Percentiles rank a stretch among this genome's conserved stretches.
Conservation (phyloP, 2,113 vertebrate species). For the Oncorhynchus keta region DNA sequence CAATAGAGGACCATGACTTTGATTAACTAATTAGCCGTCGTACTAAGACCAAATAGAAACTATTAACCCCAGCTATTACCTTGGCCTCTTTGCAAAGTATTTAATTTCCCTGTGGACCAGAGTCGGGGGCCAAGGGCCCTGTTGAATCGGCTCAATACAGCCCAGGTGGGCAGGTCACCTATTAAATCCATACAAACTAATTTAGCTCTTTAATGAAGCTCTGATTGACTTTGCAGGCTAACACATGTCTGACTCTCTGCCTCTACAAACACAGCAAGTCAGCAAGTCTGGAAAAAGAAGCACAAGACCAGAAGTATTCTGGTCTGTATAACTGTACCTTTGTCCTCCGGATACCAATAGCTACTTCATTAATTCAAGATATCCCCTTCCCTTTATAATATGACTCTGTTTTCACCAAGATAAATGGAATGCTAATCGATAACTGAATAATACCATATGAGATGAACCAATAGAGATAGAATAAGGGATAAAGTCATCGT, state of each 20-base stretch:
- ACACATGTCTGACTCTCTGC: constrained; percentile 5
- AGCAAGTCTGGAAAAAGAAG: neutral
- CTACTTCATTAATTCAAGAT: no score
- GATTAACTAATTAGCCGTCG: constrained; percentile 42
- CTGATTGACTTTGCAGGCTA: constrained; percentile 31
- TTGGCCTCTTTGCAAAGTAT: constrained; percentile 35
- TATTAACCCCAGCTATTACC: constrained; percentile 30
- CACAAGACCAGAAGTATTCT: neutral
- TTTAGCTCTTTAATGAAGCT: constrained; percentile 42
- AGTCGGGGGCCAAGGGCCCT: constrained; percentile 17
- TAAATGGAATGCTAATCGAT: neutral
- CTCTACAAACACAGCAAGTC: constrained; percentile 7
- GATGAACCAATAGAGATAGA: neutral
- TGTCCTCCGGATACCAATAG: no score
- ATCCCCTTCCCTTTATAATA: no score
- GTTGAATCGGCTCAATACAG: constrained; percentile 14
- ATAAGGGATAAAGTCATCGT: neutral
- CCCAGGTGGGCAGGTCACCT: constrained; percentile 41
- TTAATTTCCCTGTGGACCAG: constrained; percentile 40
- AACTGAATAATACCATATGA: neutral
- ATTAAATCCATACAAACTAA: constrained; percentile 37
- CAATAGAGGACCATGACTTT: constrained; percentile 8
- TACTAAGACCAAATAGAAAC: constrained; percentile 41
- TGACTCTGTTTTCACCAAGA: no score
- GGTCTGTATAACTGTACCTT: no score